These are phyloP conservation scores for Agrotis segetum DNA, from an alignment of 2,888 invertebrate species.

Conservation along the genomic window DNA sequence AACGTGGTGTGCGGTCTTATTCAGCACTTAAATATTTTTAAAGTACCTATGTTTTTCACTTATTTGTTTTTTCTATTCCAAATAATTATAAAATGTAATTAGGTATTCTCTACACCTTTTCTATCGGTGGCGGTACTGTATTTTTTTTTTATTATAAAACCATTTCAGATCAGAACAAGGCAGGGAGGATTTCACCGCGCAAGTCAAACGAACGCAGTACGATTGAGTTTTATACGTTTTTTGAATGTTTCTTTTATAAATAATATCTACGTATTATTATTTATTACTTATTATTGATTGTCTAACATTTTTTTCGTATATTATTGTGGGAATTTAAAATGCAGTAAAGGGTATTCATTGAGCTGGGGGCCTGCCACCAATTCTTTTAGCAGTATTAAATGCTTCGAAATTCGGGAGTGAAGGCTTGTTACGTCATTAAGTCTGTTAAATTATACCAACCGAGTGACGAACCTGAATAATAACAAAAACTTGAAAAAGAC, in stretches of 20 bases:
- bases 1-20: no score
- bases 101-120: neutral
- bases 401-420: no score
- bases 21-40: no score
- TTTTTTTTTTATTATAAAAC: constrained; percentile 63
- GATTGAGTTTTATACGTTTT: constrained; percentile 71
- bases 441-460: no score
- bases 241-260: constrained; percentile 68
- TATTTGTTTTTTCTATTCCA: no score
- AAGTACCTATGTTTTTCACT: no score
- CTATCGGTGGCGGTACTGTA: constrained; percentile 67
- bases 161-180: constrained; percentile 87
- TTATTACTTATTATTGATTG: constrained; percentile 32
- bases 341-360: neutral
- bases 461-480: no score
- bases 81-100: no score
- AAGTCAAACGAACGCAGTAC: constrained; percentile 90
- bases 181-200: constrained; percentile 87
- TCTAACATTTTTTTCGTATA: constrained; percentile 42
- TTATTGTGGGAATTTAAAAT: constrained; percentile 13
- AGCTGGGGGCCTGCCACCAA: neutral
- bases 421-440: no score
- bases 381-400: neutral
- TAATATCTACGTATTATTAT: constrained; percentile 27
- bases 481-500: no score